Evolutionary conservation across 2,888 invertebrate species (phyloP), one percentile per base, ranked within the genome.

Genomic region (Psylliodes chrysocephalus): DNA sequence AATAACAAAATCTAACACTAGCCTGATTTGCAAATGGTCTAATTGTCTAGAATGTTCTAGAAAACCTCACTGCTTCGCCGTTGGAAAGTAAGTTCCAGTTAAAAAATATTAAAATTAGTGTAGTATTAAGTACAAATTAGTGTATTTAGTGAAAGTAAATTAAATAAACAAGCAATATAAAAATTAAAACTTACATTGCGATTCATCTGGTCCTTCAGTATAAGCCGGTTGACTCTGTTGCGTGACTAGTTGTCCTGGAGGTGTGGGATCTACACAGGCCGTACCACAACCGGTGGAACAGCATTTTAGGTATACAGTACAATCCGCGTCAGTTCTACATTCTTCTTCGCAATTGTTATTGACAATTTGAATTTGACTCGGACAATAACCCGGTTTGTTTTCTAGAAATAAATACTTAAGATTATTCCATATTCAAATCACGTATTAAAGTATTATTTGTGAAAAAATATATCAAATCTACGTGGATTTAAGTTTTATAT

Each of bases 291-390:
- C 93, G 73, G 89, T 89, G 67, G 82, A 82, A 80, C 96, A 96
- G 79, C 96, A 96, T 82, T 95, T 96, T 78, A 88, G 86, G 18
- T 88, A 87, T 28, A 88, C 89, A 10, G 87, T 82, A 78, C 96
- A 96, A 77, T 94, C 93, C 0, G 92, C 91, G 79, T 96, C 96
- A 56, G 88, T 88, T 64, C 85, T 82, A 76, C 96, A 96, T 79
- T 92, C 90, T 28, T 85, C 84, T 6, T 86, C 87, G 78, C 95
- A 95, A 46, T 85, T 84, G n/a, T n/a, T 2, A 33, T 38, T 60
- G 30, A 68, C 67, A 52, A 83, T 79, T n/a, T 80, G 77, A 6
- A 81, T 81, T 15, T 86, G 76, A 44, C 74, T 77, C 1, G 92
- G 92, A 75, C 92, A 92, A 19, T 81, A 81, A 2, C 92, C 91